These are phyloP conservation scores for Drosophila mulleri DNA, from an alignment of 2,888 invertebrate species.

Conservation along the genomic window DNA sequence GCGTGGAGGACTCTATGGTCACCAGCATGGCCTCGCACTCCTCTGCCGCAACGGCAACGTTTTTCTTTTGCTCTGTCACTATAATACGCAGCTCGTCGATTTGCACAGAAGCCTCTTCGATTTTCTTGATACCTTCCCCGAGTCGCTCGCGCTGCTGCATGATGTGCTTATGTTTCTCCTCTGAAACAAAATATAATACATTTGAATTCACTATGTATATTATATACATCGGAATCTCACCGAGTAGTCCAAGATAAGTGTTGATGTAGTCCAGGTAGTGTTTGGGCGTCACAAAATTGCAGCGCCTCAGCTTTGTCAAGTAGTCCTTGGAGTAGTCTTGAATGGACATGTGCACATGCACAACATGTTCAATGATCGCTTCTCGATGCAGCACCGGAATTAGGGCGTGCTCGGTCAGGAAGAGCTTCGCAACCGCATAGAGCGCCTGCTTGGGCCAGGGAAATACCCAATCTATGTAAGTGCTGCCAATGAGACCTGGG, in stretches of 20 bases:
- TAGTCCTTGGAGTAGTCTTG: constrained; percentile 91
- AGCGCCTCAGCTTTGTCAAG: constrained; percentile 89
- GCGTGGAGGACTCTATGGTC: constrained; percentile 91
- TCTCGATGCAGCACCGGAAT: constrained; percentile 86
- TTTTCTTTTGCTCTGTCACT: constrained; percentile 92
- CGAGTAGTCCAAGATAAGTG: constrained; percentile 91
- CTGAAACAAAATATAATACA: constrained; percentile 45
- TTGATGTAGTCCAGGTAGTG: constrained; percentile 95
- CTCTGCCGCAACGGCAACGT: constrained; percentile 92
- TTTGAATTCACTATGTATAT: background rate
- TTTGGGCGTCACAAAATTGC: constrained; percentile 96
- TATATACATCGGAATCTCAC: constrained; percentile 86
- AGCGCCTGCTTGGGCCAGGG: constrained; percentile 97
- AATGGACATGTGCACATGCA: constrained; percentile 93
- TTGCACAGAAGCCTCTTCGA: constrained; percentile 94
- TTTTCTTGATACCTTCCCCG: constrained; percentile 85
- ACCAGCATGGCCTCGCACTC: constrained; percentile 92
- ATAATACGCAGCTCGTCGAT: constrained; percentile 92
- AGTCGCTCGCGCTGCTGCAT: constrained; percentile 82
- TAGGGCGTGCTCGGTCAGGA: constrained; percentile 89
- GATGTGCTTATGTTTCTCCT: constrained; percentile 83
- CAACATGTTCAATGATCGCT: constrained; percentile 92
- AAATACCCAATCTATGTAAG: constrained; percentile 97
- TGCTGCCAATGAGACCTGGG: constrained; percentile 96
- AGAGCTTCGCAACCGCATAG: constrained; percentile 93